A percentile compares a stretch with the other conserved stretches of the same genome.
These are phyloP conservation scores for Neelides sp. DNA, from an alignment of 1,140 invertebrate species.

Conservation along the genomic window DNA sequence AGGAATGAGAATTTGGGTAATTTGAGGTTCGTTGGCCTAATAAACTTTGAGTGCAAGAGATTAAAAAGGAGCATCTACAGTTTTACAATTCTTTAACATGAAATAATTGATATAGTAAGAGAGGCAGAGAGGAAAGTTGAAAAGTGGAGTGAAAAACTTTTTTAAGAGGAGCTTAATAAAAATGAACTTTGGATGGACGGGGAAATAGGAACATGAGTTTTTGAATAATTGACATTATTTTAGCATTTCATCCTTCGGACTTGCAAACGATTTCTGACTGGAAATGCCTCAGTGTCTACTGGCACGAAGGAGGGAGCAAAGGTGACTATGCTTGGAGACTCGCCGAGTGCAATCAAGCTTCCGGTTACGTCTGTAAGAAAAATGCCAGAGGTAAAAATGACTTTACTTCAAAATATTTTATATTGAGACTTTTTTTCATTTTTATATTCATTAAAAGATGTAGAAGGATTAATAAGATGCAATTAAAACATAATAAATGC, in stretches of 20 bases:
- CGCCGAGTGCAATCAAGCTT: slow-evolving; percentile 31
- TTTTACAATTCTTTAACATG: too few relatives aligned
- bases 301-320: slow-evolving; percentile 22
- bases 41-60: too few relatives aligned
- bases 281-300: slow-evolving; percentile 29
- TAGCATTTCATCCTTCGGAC: slow-evolving; percentile 30
- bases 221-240: too few relatives aligned
- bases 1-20: too few relatives aligned
- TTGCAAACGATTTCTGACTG: slow-evolving; percentile 26
- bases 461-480: background rate
- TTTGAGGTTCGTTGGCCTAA: too few relatives aligned
- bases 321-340: slow-evolving; percentile 30
- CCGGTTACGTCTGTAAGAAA: slow-evolving; percentile 49
- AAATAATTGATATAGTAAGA: too few relatives aligned
- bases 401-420: background rate
- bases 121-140: too few relatives aligned
- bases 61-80: too few relatives aligned
- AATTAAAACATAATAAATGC: slow-evolving; percentile 3
- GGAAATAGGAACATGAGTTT: slow-evolving; percentile 3
- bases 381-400: slow-evolving; percentile 34
- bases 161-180: too few relatives aligned
- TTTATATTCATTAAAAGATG: slow-evolving; percentile 1
- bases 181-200: too few relatives aligned
- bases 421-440: slow-evolving; percentile 7
- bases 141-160: too few relatives aligned